These are phyloP conservation scores for Steatocranus sp. DNA, from an alignment of 2,797 vertebrate species.

Conservation along the genomic window DNA sequence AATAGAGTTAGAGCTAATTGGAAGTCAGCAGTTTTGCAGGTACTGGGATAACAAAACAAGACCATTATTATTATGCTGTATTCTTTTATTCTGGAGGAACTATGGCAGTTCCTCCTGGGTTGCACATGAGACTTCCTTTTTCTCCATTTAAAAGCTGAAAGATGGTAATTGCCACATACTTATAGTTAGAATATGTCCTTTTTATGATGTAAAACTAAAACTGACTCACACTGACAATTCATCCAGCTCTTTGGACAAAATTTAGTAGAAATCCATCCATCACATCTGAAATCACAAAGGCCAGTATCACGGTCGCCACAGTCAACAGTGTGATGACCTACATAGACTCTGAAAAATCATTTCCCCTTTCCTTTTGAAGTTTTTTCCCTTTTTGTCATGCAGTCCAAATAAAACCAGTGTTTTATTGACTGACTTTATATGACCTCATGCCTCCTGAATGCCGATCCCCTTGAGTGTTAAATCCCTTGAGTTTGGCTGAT, in stretches of 20 bases:
- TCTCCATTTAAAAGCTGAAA: background rate
- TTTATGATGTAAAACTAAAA: background rate
- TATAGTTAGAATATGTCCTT: background rate
- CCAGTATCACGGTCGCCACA: background rate
- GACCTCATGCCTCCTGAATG: background rate
- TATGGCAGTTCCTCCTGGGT: background rate
- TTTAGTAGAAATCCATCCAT: background rate
- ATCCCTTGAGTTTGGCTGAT: background rate
- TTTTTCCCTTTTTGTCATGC: background rate
- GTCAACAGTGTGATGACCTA: background rate
- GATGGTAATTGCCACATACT: background rate
- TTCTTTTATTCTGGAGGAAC: background rate
- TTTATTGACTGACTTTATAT: background rate
- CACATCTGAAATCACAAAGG: background rate
- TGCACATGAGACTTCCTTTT: background rate
- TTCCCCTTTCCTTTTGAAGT: background rate
- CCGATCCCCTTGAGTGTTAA: background rate
- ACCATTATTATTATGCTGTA: background rate
- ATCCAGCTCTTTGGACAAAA: background rate
- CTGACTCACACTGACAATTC: background rate
- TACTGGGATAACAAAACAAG: background rate
- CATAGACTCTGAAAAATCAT: background rate
- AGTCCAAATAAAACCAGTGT: background rate
- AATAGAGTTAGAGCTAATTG: background rate
- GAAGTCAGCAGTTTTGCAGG: background rate